Base-by-base conservation (phyloP, 2,113 vertebrate genomes). In the Phycodurus eques region DNA sequence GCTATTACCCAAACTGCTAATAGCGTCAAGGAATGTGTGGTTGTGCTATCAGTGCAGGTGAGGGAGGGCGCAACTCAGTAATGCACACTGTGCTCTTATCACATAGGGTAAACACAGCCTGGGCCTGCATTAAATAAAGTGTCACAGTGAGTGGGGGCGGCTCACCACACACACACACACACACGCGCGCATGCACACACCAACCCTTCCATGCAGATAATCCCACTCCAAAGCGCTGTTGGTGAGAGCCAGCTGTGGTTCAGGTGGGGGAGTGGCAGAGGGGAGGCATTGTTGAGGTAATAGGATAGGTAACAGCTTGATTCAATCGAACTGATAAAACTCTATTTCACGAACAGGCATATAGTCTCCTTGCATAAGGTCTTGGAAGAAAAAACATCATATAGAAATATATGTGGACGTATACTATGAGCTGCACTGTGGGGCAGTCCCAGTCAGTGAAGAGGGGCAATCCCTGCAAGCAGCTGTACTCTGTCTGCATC, bases 71-170 rank as follows among this genome's bases (percentile, higher is more conserved):
- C n/a, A 77, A 83, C 80, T 80, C 77, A 72, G 75, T 81, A 85
- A 86, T 90, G 87, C 75, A 75, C 80, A 78, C 77, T 67, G 82
- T 71, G 87, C 83, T 86, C 78, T 93, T 93, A 93, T 93, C 91
- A 84, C 81, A 75, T 64, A 82, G 85, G 64, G 90, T 92, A 92
- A 93, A 92, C 91, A 92, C 83, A 86, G 82, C 8, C 63, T 70
- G 82, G 77, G 79, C 72, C 88, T 91, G 89, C 86, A 87, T 91
- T 91, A 83, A 90, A 84, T 87, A 88, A 66, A 90, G 87, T 89
- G 88, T 90, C 88, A 88, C 87, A 85, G 87, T 81, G 84, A 72
- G 64, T 59, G 71, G 79, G 79, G 85, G 83, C 33, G 81, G 83
- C 51, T 14, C 19, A 1, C 3, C 47, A 19, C 20, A 3, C 54